These are phyloP conservation scores for Ivindomyrus marchei DNA, from an alignment of 2,113 vertebrate species.

Conservation along the genomic window DNA sequence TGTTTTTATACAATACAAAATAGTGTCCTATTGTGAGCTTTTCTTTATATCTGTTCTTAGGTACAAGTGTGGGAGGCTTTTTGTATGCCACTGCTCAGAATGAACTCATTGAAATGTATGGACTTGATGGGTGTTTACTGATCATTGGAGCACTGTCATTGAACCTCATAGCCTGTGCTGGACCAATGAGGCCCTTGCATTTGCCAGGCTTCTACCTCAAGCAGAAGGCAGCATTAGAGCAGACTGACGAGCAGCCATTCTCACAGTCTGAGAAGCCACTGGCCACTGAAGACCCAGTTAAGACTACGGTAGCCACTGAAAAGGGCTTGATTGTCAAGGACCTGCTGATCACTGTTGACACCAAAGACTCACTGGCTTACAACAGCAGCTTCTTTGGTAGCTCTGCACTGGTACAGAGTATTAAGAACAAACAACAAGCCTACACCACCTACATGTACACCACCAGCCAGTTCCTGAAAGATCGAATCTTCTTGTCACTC, in stretches of 20 bases:
- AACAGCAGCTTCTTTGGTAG: slow-evolving; percentile 28
- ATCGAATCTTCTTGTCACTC: slow-evolving; percentile 70
- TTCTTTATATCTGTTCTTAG: slow-evolving; percentile 39
- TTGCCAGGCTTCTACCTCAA: slow-evolving; percentile 43
- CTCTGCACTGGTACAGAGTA: slow-evolving; percentile 34
- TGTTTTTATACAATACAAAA: neutral
- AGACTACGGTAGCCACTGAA: slow-evolving; percentile 9
- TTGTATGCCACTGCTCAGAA: slow-evolving; percentile 74
- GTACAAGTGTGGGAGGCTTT: slow-evolving; percentile 76
- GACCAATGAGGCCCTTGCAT: slow-evolving; percentile 72
- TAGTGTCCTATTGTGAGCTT: neutral
- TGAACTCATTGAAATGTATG: slow-evolving; percentile 67
- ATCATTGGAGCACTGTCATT: slow-evolving; percentile 73
- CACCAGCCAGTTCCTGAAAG: slow-evolving; percentile 60
- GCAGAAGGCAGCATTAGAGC: slow-evolving; percentile 55
- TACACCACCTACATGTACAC: slow-evolving; percentile 69
- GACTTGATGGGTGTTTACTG: slow-evolving; percentile 75
- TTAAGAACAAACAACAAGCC: slow-evolving; percentile 68
- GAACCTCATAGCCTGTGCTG: slow-evolving; percentile 78
- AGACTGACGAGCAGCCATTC: slow-evolving; percentile 27
- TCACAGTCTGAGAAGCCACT: slow-evolving; percentile 22
- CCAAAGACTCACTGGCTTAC: slow-evolving; percentile 16
- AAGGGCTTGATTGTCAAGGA: slow-evolving; percentile 24
- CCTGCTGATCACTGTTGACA: slow-evolving; percentile 29
- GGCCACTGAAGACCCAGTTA: slow-evolving; percentile 16